Evolutionary conservation across 1,140 invertebrate species (phyloP), one percentile per base, ranked within the genome.

Genomic region (Drosophila equinoxialis): DNA sequence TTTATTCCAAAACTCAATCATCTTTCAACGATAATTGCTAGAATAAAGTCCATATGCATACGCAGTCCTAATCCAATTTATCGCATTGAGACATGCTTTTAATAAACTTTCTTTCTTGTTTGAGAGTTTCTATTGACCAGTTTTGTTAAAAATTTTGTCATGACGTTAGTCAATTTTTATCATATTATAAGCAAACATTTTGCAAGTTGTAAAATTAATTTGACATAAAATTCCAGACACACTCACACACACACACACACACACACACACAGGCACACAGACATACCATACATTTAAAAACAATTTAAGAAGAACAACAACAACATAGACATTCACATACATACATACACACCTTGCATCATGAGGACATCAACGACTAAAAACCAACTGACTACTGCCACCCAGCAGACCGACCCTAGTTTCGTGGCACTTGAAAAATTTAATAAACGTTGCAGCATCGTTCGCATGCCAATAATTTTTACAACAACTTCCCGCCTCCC

Each of bases 391-490:
- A 13, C 35, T 13, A 5, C 7, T 3, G 35, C 54, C 5, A 13
- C 17, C 59, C 8, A 20, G 41, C 61, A 26, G 10, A 17, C 35
- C 7, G 45, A n/a, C 55, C 71, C 65, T 65, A 23, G 55, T 71
- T 61, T 77, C 71, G 71, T 67, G 79, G 76, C 83, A 86, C 84
- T 87, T 87, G 65, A 83, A 86, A 86, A 86, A 86, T 87, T 86
- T 86, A 86, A 86, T 86, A 87, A 86, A 87, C 83, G 79, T 72
- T 79, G 76, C 83, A 74, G 83, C 83, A 86, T 83, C 83, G 79
- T 79, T 87, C 72, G 83, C 83, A 87, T 87, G 83, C 83, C 83
- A 86, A 86, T 86, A 86, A 86, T 87, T 87, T 51, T 87, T 65
- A 67, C 79, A 69, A 26, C 65, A 60, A 68, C 45, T 54, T 5